These are phyloP conservation scores for Hippocampus comes DNA, from an alignment of 2,113 vertebrate species.

Conservation along the genomic window DNA sequence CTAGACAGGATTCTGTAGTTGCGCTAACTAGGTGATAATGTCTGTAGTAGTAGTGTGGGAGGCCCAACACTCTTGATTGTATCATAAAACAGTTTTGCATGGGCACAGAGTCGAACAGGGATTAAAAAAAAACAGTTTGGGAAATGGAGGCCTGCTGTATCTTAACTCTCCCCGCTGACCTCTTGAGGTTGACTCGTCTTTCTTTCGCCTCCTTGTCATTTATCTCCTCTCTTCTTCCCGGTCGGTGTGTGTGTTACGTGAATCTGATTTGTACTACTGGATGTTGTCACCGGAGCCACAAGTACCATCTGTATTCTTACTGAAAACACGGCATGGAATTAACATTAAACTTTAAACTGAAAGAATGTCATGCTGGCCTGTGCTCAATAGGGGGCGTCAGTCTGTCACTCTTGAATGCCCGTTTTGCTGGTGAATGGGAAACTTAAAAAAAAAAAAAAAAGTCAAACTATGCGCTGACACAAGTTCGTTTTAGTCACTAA, in stretches of 20 bases:
- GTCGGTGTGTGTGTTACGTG: slow-evolving; percentile 96
- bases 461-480: no score
- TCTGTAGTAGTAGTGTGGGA: slow-evolving; percentile 61
- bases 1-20: not conserved
- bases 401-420: not conserved
- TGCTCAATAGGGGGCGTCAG: slow-evolving; percentile 12
- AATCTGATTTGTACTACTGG: slow-evolving; percentile 99
- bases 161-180: slow-evolving; percentile 25
- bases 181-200: slow-evolving; percentile 36
- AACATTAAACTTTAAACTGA: slow-evolving; percentile 86
- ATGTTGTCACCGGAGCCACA: slow-evolving; percentile 97
- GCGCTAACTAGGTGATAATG: slow-evolving; percentile 61
- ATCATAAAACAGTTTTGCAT: slow-evolving; percentile 84
- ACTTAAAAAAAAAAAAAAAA: not conserved
- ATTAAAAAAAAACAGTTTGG: slow-evolving; percentile 35
- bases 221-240: slow-evolving; percentile 68
- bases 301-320: slow-evolving; percentile 98
- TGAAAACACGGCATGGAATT: slow-evolving; percentile 99
- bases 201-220: slow-evolving; percentile 37
- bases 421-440: not conserved
- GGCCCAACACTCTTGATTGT: slow-evolving; percentile 55
- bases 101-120: slow-evolving; percentile 56
- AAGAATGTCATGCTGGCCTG: slow-evolving; percentile 63
- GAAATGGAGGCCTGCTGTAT: slow-evolving; percentile 77
- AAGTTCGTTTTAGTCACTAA: no score